Percentiles rank a stretch among this genome's conserved stretches.
These are phyloP conservation scores for Nomada ruficornis DNA, from an alignment of 2,888 invertebrate genomes.

Conservation along the genomic window DNA sequence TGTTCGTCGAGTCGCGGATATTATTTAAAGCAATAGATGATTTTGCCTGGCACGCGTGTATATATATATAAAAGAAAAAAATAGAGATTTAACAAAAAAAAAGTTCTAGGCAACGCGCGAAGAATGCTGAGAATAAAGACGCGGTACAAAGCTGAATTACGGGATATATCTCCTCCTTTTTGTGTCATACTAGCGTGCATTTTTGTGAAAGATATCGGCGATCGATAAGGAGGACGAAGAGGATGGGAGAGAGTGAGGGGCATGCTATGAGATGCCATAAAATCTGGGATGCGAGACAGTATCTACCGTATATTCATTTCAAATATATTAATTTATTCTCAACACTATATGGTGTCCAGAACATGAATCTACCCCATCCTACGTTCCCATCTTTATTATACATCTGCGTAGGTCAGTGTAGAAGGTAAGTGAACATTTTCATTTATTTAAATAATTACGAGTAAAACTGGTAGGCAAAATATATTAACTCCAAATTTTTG, in stretches of 20 bases:
- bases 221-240: slow-evolving; percentile 20
- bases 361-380: slow-evolving; percentile 18
- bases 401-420: not conserved
- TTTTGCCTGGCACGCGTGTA: slow-evolving; percentile 69
- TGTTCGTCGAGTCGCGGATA: slow-evolving; percentile 80
- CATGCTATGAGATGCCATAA: slow-evolving; percentile 77
- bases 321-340: slow-evolving; percentile 85
- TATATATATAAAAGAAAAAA: slow-evolving; percentile 35
- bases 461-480: not conserved
- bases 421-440: slow-evolving; percentile 2
- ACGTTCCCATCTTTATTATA: slow-evolving; percentile 10
- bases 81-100: slow-evolving; percentile 44
- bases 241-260: slow-evolving; percentile 38
- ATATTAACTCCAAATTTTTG: too few relatives aligned
- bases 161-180: slow-evolving; percentile 49
- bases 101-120: slow-evolving; percentile 49
- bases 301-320: slow-evolving; percentile 83
- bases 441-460: too few relatives aligned
- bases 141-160: slow-evolving; percentile 57
- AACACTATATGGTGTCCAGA: slow-evolving; percentile 70
- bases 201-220: slow-evolving; percentile 1
- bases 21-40: slow-evolving; percentile 82
- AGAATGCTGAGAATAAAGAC: slow-evolving; percentile 27
- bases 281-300: slow-evolving; percentile 80
- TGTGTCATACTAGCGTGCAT: slow-evolving; percentile 3